phyloP scores from a whole-genome alignment of 2,113 vertebrate genomes.

The Ptyas mucosa region DNA sequence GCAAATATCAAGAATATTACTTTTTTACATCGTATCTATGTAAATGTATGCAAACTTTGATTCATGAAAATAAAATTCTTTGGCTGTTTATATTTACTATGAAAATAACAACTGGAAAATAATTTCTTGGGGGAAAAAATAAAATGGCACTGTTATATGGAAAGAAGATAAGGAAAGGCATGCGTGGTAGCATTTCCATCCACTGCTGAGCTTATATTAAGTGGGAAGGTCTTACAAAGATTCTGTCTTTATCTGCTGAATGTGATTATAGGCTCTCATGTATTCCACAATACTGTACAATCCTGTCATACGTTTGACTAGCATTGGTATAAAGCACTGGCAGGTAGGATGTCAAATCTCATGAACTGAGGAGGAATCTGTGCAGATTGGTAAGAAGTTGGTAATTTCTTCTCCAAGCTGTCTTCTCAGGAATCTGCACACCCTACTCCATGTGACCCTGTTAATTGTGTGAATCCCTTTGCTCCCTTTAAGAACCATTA shows the following conservation, averaged over 20 bases:
- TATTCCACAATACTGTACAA: no score
- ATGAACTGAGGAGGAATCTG: background rate
- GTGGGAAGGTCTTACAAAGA: background rate
- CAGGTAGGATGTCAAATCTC: background rate
- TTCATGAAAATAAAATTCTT: constrained; percentile 1
- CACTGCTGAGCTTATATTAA: constrained; percentile 4
- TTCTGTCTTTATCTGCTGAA: background rate
- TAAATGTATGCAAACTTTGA: constrained; percentile 10
- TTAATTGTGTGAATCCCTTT: background rate
- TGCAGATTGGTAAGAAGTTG: background rate
- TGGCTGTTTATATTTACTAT: constrained; percentile 25
- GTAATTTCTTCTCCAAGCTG: background rate
- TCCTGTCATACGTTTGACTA: constrained; percentile 19
- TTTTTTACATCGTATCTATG: background rate
- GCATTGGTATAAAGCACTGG: background rate
- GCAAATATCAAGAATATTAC: background rate
- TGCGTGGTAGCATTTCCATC: constrained; percentile 25
- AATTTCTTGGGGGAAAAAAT: constrained; percentile 20
- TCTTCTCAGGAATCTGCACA: background rate
- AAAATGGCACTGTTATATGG: constrained; percentile 43
- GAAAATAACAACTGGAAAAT: constrained; percentile 40
- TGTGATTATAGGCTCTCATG: background rate
- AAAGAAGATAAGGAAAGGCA: constrained; percentile 25
- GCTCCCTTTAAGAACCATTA: background rate
- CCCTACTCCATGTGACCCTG: background rate